These are phyloP conservation scores for Euplagia quadripunctaria DNA, from an alignment of 2,888 invertebrate genomes.

Conservation along the genomic window DNA sequence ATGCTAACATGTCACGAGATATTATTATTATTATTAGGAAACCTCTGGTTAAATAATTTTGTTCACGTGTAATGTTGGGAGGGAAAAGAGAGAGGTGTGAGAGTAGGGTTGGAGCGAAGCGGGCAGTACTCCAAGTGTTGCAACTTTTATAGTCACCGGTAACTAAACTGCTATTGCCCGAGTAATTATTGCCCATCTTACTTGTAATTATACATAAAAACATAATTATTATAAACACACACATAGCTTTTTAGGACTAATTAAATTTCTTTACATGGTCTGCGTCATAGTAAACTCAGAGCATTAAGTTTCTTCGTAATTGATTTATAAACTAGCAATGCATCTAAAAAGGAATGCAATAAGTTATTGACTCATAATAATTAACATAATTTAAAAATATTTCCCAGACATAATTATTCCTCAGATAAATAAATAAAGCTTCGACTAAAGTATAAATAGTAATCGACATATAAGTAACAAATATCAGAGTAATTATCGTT, in stretches of 20 bases:
- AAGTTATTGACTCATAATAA: neutral
- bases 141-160: too few relatives aligned
- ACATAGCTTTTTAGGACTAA: neutral
- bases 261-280: neutral
- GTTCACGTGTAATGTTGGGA: too few relatives aligned
- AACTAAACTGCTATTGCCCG: neutral
- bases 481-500: conserved; percentile 49
- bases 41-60: too few relatives aligned
- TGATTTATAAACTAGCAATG: neutral
- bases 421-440: neutral
- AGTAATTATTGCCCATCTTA: neutral
- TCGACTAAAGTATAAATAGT: neutral
- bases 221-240: neutral
- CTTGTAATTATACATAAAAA: neutral
- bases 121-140: too few relatives aligned
- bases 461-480: neutral
- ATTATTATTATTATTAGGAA: too few relatives aligned
- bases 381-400: neutral
- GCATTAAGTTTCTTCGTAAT: neutral
- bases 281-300: neutral
- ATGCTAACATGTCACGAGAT: too few relatives aligned
- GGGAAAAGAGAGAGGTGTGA: too few relatives aligned
- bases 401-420: too few relatives aligned
- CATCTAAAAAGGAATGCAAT: neutral
- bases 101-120: too few relatives aligned